phyloP scores from a whole-genome alignment of 1,140 invertebrate species.

The Triops longicaudatus region DNA sequence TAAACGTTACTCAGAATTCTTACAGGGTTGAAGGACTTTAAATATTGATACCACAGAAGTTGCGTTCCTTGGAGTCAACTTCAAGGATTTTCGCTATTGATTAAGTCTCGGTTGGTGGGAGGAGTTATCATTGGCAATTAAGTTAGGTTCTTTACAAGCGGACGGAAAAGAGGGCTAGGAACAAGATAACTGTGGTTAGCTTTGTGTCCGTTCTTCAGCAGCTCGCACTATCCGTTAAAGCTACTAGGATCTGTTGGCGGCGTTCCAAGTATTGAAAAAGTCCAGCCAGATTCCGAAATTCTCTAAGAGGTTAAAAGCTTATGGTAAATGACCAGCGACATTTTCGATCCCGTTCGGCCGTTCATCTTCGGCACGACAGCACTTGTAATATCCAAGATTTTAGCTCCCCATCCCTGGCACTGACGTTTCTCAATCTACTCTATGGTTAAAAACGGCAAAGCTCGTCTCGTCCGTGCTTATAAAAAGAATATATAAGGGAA shows the following conservation, averaged over 20 bases:
- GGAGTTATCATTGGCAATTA: conserved; percentile 15
- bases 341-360: background rate
- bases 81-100: background rate
- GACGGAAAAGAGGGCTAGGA: too few relatives aligned
- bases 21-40: background rate
- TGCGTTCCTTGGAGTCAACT: background rate
- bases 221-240: background rate
- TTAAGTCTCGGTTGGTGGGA: background rate
- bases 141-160: background rate
- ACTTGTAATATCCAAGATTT: conserved; percentile 9
- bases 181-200: background rate
- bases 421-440: background rate
- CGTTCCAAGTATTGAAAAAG: background rate
- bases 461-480: too few relatives aligned
- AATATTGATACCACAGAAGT: too few relatives aligned
- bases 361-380: background rate
- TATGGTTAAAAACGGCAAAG: background rate
- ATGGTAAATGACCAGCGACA: conserved; percentile 11
- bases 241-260: background rate
- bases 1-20: background rate
- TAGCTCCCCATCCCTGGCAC: background rate
- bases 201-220: background rate
- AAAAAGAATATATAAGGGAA: background rate
- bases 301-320: background rate
- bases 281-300: background rate